A percentile compares a stretch with the other conserved stretches of the same genome.
These are phyloP conservation scores for Panurus biarmicus DNA, from an alignment of 2,113 vertebrate species.

Conservation along the genomic window DNA sequence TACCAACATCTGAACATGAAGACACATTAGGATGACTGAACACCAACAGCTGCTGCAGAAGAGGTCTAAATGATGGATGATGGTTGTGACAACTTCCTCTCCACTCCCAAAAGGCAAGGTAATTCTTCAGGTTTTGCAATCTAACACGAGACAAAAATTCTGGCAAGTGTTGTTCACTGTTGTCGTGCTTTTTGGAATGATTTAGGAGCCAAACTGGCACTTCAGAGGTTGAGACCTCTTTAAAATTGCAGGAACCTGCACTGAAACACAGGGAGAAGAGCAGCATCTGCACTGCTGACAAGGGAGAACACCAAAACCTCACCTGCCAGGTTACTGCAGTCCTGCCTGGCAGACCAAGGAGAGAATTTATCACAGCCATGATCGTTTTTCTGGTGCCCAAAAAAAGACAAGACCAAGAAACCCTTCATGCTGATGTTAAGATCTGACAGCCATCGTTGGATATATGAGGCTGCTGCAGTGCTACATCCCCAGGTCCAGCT, in stretches of 20 bases:
- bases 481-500: background rate
- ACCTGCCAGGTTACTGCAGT: background rate
- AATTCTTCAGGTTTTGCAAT: background rate
- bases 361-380: background rate
- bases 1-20: background rate
- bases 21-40: background rate
- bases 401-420: background rate
- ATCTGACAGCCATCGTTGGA: background rate
- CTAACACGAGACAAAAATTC: background rate
- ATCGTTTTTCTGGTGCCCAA: background rate
- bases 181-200: background rate
- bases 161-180: background rate
- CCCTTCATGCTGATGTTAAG: background rate
- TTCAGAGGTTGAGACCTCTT: background rate
- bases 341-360: background rate
- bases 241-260: background rate
- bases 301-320: background rate
- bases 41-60: background rate
- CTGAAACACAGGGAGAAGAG: background rate
- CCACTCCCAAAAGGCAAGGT: background rate
- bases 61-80: background rate
- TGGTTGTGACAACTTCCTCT: background rate
- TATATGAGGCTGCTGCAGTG: background rate
- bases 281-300: background rate
- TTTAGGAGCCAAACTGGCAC: background rate